Evolutionary conservation across 2,113 vertebrate species (phyloP).

Genomic region (Menura novaehollandiae): DNA sequence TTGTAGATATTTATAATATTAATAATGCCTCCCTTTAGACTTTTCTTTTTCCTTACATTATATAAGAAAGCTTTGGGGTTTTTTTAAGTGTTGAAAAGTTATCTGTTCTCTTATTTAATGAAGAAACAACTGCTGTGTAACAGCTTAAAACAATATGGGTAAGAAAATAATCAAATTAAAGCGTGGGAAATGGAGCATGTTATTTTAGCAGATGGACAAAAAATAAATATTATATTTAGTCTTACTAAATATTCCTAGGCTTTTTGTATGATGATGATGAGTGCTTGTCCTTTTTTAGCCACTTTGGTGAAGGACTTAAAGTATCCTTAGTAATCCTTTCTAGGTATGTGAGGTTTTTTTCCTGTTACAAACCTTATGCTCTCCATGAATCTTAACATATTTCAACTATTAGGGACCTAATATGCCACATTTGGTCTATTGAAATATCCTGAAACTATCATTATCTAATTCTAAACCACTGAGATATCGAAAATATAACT

Average conservation of each 20-base stretch:
- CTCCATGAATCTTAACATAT: background rate
- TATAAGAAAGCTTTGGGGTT: background rate
- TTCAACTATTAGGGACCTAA: background rate
- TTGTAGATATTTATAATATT: background rate
- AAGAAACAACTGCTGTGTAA: background rate
- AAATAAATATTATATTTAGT: background rate
- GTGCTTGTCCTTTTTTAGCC: background rate
- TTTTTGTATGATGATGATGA: background rate
- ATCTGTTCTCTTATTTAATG: background rate
- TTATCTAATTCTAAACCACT: background rate
- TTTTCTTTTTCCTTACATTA: background rate
- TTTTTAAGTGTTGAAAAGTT: background rate
- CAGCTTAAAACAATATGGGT: background rate
- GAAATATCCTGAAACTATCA: background rate
- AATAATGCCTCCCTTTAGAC: background rate
- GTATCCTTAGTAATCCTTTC: background rate
- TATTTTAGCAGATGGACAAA: background rate
- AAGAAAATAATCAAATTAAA: background rate
- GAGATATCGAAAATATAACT: background rate
- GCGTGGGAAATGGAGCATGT: accelerated
- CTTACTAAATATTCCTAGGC: background rate
- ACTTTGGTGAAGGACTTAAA: background rate
- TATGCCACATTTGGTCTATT: background rate
- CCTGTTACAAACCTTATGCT: background rate
- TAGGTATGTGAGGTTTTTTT: background rate